Evolutionary conservation across 2,797 vertebrate genomes (phyloP).

Genomic region (Pempheris klunzingeri): DNA sequence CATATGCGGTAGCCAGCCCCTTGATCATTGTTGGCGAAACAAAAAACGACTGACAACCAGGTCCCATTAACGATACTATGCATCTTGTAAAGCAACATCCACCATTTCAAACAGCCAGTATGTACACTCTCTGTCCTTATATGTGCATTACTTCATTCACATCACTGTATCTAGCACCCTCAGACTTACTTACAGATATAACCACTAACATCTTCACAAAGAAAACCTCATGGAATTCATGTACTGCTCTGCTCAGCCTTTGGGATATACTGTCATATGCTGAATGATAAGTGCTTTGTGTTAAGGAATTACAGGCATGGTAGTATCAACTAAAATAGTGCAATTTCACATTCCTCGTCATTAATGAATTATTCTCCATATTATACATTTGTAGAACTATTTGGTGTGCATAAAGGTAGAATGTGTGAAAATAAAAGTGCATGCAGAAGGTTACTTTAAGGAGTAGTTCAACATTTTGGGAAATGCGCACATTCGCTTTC

Average conservation of each 20-base stretch:
- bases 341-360: slow-evolving; percentile 84
- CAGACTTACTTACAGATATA: slow-evolving; percentile 34
- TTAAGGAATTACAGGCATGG: slow-evolving; percentile 70
- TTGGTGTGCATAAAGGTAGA: slow-evolving; percentile 69
- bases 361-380: slow-evolving; percentile 60
- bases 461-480: not conserved
- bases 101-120: slow-evolving; percentile 27
- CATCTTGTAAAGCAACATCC: slow-evolving; percentile 60
- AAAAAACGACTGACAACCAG: slow-evolving; percentile 33
- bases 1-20: slow-evolving; percentile 63
- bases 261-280: slow-evolving; percentile 53
- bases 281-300: slow-evolving; percentile 60
- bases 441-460: slow-evolving; percentile 56
- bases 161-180: slow-evolving; percentile 49
- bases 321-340: slow-evolving; percentile 78
- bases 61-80: slow-evolving; percentile 45
- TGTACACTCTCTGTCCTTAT: slow-evolving; percentile 19
- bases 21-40: slow-evolving; percentile 73
- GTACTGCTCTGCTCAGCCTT: slow-evolving; percentile 56
- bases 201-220: slow-evolving; percentile 44
- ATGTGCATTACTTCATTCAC: slow-evolving; percentile 57
- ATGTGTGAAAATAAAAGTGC: slow-evolving; percentile 73
- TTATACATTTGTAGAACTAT: slow-evolving; percentile 68
- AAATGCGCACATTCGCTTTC: not conserved
- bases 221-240: slow-evolving; percentile 57